A percentile compares a stretch with the other conserved stretches of the same genome.
Evolutionary conservation across 1,140 invertebrate genomes (phyloP).

Genomic region (Solenopsis fugax): DNA sequence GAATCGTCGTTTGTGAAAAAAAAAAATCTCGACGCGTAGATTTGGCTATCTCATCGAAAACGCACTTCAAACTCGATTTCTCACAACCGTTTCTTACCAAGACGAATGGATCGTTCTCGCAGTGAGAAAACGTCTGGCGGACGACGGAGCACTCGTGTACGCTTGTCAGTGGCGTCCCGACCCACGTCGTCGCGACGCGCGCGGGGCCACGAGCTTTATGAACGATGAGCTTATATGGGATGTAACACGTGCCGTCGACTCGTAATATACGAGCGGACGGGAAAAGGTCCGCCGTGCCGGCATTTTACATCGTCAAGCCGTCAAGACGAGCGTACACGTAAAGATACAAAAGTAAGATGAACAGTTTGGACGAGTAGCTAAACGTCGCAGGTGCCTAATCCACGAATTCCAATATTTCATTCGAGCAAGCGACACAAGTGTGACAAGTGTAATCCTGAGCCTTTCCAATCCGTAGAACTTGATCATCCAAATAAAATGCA

Average conservation of each 20-base stretch:
- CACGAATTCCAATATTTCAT: constrained; percentile 41
- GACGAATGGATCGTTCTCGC: constrained; percentile 59
- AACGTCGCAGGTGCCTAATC: constrained; percentile 48
- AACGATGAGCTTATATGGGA: constrained; percentile 74
- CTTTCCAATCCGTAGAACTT: not conserved
- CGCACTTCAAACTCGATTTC: constrained; percentile 51
- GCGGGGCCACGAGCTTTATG: constrained; percentile 68
- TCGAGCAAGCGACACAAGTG: constrained; percentile 4
- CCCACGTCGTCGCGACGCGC: constrained; percentile 51
- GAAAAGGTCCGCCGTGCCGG: constrained; percentile 54
- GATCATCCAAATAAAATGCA: not conserved
- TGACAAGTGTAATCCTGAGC: constrained; percentile 6
- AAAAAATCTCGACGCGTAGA: not conserved
- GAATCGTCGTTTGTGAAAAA: not conserved
- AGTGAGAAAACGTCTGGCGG: constrained; percentile 34
- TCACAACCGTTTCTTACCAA: constrained; percentile 40
- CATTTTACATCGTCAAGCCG: constrained; percentile 63
- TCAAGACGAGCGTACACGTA: constrained; percentile 34
- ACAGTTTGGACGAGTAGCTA: constrained; percentile 45
- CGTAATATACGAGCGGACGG: constrained; percentile 73
- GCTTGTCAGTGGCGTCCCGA: constrained; percentile 61
- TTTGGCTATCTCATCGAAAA: constrained; percentile 10
- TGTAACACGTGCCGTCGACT: constrained; percentile 75
- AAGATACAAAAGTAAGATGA: constrained; percentile 59
- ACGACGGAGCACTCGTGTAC: constrained; percentile 58